Percentiles rank a stretch among this genome's conserved stretches.
Conservation (phyloP, 2,797 vertebrate genomes). For the Tauraco hartlaubi region DNA sequence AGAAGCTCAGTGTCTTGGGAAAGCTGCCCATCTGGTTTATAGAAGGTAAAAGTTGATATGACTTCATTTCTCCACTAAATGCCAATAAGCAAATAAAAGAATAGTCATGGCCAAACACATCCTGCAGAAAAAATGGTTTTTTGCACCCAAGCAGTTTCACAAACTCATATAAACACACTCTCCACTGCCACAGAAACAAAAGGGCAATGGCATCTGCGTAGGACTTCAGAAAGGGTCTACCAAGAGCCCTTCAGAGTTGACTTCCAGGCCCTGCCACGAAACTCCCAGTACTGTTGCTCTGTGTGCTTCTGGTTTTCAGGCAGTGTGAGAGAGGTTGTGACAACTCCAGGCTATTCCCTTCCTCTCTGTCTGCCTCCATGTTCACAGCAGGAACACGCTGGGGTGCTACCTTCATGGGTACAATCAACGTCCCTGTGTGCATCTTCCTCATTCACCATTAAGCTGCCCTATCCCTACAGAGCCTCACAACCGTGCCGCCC, state of each 20-base stretch:
- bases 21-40: not conserved
- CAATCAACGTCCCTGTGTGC: rapidly evolving
- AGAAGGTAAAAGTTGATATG: not conserved
- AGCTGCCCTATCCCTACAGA: not conserved
- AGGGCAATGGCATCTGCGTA: not conserved
- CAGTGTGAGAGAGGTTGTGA: not conserved
- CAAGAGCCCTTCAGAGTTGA: not conserved
- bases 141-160: not conserved
- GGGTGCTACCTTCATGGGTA: not conserved
- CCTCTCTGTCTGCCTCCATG: rapidly evolving
- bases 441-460: not conserved
- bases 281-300: not conserved
- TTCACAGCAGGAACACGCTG: rapidly evolving
- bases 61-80: not conserved
- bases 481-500: rapidly evolving
- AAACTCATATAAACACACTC: rapidly evolving
- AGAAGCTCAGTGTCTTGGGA: not conserved
- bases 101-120: not conserved
- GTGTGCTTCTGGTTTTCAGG: not conserved
- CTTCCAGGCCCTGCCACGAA: not conserved
- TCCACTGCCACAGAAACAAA: not conserved
- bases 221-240: not conserved
- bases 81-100: not conserved
- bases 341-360: not conserved
- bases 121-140: not conserved